Conservation (phyloP, 1,140 invertebrate species). For the Batillaria attramentaria region DNA sequence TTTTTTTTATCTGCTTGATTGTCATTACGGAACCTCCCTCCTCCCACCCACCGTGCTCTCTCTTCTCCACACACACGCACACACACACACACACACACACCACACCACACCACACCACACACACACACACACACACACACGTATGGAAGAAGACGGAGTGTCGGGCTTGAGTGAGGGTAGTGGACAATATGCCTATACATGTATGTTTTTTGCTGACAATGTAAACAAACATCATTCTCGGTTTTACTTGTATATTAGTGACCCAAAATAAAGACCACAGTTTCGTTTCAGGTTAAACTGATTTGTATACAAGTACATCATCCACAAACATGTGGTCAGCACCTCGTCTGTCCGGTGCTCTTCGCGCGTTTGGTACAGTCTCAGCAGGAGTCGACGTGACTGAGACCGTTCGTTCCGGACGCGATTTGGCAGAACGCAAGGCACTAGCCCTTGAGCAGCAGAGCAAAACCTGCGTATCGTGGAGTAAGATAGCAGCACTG, state of each 20-base stretch:
- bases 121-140: too few species aligned
- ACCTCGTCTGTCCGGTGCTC: constrained; percentile 63
- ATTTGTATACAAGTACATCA: background rate
- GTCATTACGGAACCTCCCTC: too few species aligned
- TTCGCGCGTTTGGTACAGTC: constrained; percentile 61
- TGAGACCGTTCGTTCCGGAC: constrained; percentile 6
- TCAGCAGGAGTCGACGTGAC: constrained; percentile 29
- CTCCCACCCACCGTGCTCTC: too few species aligned
- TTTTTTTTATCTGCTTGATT: too few species aligned
- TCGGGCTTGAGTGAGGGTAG: background rate
- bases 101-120: too few species aligned
- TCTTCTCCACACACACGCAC: too few species aligned
- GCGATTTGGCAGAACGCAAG: constrained; percentile 51
- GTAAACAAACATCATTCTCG: background rate
- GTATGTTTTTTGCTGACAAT: background rate
- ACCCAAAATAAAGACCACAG: background rate
- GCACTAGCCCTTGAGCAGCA: constrained; percentile 53
- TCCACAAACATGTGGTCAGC: background rate
- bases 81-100: too few species aligned
- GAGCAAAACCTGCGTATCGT: constrained; percentile 52
- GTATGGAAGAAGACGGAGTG: background rate
- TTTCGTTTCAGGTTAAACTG: background rate
- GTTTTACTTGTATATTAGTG: background rate
- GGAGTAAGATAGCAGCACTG: constrained; percentile 48
- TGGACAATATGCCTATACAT: background rate